Percentiles rank a stretch among this genome's conserved stretches.
Evolutionary conservation across 2,113 vertebrate genomes (phyloP).

Genomic region (Agapornis roseicollis): DNA sequence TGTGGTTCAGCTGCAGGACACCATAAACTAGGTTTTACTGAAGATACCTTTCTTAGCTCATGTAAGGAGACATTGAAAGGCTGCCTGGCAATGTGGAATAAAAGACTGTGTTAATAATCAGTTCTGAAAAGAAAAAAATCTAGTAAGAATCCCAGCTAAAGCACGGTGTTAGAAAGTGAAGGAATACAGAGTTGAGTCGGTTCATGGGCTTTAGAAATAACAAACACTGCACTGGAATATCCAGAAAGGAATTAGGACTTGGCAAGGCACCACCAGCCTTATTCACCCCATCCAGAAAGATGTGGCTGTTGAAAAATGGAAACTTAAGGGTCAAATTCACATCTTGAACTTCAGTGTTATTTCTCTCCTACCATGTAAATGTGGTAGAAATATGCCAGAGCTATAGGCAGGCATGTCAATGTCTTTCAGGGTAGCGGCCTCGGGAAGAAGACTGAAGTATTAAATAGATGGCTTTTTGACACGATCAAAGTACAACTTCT

Average conservation of each 20-base stretch:
- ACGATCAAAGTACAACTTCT: neutral
- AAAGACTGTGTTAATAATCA: neutral
- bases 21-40: neutral
- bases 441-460: fast-evolving
- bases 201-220: neutral
- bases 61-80: neutral
- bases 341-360: neutral
- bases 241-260: neutral
- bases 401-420: neutral
- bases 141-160: neutral
- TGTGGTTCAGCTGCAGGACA: neutral
- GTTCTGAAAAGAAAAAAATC: neutral
- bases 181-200: neutral
- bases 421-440: neutral
- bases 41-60: fast-evolving
- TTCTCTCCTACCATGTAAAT: neutral
- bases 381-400: neutral
- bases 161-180: neutral
- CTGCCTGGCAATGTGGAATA: neutral
- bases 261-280: neutral
- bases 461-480: neutral
- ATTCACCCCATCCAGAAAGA: neutral
- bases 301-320: neutral
- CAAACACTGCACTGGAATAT: neutral
- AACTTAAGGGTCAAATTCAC: neutral